phyloP scores from a whole-genome alignment of 2,888 invertebrate genomes.

The Lysandra bellargus region DNA sequence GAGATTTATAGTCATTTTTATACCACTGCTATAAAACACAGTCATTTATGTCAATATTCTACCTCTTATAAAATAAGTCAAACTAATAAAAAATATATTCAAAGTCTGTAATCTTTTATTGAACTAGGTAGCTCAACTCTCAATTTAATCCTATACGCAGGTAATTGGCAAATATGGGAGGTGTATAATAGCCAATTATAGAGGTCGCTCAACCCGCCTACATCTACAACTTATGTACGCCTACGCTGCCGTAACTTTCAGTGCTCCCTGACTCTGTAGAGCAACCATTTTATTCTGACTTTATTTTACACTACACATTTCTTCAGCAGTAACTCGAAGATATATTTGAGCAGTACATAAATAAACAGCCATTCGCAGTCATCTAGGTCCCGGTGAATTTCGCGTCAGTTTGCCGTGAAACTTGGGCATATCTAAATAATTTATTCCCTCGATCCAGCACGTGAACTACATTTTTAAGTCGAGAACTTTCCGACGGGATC shows the following conservation, averaged over 20 bases:
- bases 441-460: slow-evolving; percentile 13
- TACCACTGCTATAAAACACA: neutral
- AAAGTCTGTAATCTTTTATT: neutral
- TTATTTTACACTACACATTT: neutral
- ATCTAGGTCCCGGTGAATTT: slow-evolving; percentile 14
- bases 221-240: neutral
- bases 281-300: neutral
- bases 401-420: slow-evolving; percentile 15
- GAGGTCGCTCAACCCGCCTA: neutral
- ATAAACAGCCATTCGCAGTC: slow-evolving; percentile 22
- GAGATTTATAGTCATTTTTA: neutral
- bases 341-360: slow-evolving; percentile 6
- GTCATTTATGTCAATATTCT: neutral
- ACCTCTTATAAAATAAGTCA: neutral
- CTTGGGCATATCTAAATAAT: slow-evolving; percentile 27
- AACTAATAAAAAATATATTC: neutral
- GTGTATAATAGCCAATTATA: neutral
- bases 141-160: neutral
- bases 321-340: neutral
- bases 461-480: slow-evolving; percentile 27
- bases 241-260: neutral
- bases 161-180: neutral
- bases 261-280: neutral
- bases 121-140: neutral
- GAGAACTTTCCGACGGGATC: neutral